phyloP scores from a whole-genome alignment of 2,113 vertebrate species.

The Nerophis ophidion region DNA sequence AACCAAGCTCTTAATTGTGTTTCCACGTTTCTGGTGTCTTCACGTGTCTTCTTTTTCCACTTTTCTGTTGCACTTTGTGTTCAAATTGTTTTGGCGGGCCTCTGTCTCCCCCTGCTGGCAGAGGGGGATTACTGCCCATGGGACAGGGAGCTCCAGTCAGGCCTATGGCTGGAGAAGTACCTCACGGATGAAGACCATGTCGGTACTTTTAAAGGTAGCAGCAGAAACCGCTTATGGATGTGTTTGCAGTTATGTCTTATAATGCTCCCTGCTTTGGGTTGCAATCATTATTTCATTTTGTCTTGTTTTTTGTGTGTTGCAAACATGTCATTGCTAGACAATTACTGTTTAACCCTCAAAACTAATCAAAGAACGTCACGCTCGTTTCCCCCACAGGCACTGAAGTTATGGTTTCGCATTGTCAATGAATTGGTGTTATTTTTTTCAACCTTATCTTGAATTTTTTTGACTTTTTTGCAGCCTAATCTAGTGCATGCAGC shows the following conservation, averaged over 20 bases:
- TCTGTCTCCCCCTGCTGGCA: slow-evolving; percentile 82
- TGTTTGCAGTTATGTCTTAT: slow-evolving; percentile 43
- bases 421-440: not conserved
- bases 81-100: slow-evolving; percentile 50
- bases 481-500: slow-evolving; percentile 54
- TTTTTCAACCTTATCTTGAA: slow-evolving; percentile 15
- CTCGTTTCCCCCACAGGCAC: slow-evolving; percentile 16
- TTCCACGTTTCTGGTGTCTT: slow-evolving; percentile 23
- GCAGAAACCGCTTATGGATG: slow-evolving; percentile 67
- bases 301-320: not conserved
- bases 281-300: slow-evolving; percentile 12
- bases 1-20: slow-evolving; percentile 2
- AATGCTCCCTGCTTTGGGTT: slow-evolving; percentile 41
- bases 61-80: slow-evolving; percentile 24
- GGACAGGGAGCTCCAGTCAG: slow-evolving; percentile 87
- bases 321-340: not conserved
- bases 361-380: slow-evolving; percentile 36
- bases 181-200: slow-evolving; percentile 85
- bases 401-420: slow-evolving; percentile 31
- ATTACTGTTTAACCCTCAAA: slow-evolving; percentile 4
- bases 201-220: slow-evolving; percentile 89
- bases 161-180: slow-evolving; percentile 81
- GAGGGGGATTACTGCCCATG: slow-evolving; percentile 92
- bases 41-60: slow-evolving; percentile 11
- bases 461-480: slow-evolving; percentile 37